Evolutionary conservation across 2,888 invertebrate species (phyloP).

Genomic region (Pollenia angustigena): DNA sequence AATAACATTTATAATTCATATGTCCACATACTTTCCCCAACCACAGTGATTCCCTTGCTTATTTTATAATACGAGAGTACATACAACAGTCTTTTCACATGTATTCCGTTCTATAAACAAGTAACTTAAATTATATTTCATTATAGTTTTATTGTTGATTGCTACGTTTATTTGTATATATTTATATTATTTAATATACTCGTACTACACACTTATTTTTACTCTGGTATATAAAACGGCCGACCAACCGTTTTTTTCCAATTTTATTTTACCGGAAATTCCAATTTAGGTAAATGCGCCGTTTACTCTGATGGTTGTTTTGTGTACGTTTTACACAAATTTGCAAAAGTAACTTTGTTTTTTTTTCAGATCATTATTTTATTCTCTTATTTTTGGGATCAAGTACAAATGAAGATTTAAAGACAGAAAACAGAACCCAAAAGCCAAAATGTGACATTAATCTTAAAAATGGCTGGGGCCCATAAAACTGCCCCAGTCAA

Average conservation of each 20-base stretch:
- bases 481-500: constrained; percentile 55
- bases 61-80: not conserved
- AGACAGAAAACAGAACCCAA: constrained; percentile 72
- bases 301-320: constrained; percentile 76
- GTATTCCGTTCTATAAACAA: constrained; percentile 44
- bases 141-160: constrained; percentile 70
- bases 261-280: constrained; percentile 82
- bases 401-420: constrained; percentile 55
- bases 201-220: constrained; percentile 12
- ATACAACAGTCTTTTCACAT: constrained; percentile 18
- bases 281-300: constrained; percentile 83
- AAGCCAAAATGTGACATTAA: constrained; percentile 70
- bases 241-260: constrained; percentile 74
- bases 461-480: constrained; percentile 57
- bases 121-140: constrained; percentile 72
- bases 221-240: constrained; percentile 37
- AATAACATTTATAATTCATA: not conserved
- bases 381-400: constrained; percentile 59
- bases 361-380: constrained; percentile 39
- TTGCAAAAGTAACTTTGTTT: constrained; percentile 60
- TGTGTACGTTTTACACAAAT: constrained; percentile 55
- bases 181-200: constrained; percentile 62
- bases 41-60: constrained; percentile 18
- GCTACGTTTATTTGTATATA: constrained; percentile 59
- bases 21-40: not conserved